phyloP scores from a whole-genome alignment of 2,888 invertebrate species.

The Pemphredon lugubris region DNA sequence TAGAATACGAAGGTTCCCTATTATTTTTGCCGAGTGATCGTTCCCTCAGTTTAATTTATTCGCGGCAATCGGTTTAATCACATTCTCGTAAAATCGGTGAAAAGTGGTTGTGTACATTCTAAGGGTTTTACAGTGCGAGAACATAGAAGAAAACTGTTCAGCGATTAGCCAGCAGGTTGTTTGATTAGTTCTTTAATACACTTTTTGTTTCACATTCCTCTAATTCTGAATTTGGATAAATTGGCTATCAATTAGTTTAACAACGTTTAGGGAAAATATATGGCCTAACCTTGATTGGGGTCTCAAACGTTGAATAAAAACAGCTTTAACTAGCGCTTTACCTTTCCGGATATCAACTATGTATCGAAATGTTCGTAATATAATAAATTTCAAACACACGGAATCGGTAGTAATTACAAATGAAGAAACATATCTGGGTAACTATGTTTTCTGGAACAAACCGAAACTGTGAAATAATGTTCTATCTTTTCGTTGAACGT shows the following conservation, averaged over 20 bases:
- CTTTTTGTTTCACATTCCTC: not conserved
- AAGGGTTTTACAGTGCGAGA: constrained; percentile 28
- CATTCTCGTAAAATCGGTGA: constrained; percentile 17
- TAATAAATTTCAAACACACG: not conserved
- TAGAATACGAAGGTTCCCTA: constrained; percentile 8
- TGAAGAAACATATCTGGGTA: no score
- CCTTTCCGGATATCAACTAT: constrained; percentile 1
- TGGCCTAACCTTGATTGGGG: constrained; percentile 39
- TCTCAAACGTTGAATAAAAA: constrained; percentile 11
- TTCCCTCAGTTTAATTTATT: not conserved
- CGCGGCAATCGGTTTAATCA: not conserved
- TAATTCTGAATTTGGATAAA: not conserved
- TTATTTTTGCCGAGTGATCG: constrained; percentile 9
- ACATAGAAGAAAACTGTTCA: constrained; percentile 34
- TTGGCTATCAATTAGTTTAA: not conserved
- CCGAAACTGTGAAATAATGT: constrained; percentile 30
- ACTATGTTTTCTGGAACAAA: no score
- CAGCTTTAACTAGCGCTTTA: constrained; percentile 1
- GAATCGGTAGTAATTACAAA: not conserved
- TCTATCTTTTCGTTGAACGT: no score
- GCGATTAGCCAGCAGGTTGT: constrained; percentile 45
- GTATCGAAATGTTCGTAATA: not conserved
- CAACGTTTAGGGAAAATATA: constrained; percentile 6
- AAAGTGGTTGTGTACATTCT: constrained; percentile 48
- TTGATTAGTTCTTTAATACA: constrained; percentile 15